These are phyloP conservation scores for Sebastolobus alascanus DNA, from an alignment of 2,797 vertebrate species.

Conservation along the genomic window DNA sequence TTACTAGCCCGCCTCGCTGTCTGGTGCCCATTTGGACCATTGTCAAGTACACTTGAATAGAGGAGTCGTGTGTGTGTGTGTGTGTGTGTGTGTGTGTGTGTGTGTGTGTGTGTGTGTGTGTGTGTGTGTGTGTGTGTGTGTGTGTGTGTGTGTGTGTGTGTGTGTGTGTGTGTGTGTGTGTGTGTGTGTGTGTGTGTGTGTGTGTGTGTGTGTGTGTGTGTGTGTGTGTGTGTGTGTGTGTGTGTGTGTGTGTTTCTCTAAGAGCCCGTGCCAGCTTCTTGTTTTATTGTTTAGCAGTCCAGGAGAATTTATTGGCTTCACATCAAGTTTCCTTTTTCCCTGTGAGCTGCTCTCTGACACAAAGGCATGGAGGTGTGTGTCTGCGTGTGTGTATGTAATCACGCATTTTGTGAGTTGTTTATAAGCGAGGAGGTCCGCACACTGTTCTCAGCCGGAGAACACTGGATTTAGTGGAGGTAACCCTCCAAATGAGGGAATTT, in stretches of 20 bases:
- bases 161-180: constrained; percentile 1
- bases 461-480: constrained; percentile 14
- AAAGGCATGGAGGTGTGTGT: constrained; percentile 36
- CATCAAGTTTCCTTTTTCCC: constrained; percentile 65
- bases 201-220: constrained; percentile 23
- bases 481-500: constrained; percentile 28
- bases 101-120: constrained; percentile 3
- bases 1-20: constrained; percentile 45
- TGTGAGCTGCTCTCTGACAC: constrained; percentile 34
- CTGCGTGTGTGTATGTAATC: constrained; percentile 18
- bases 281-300: constrained; percentile 68
- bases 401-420: constrained; percentile 23
- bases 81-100: constrained; percentile 2
- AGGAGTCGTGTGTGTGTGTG: constrained; percentile 19
- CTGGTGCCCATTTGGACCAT: constrained; percentile 64
- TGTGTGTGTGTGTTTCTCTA: constrained; percentile 33
- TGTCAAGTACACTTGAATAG: constrained; percentile 60
- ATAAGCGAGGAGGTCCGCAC: constrained; percentile 10
- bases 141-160: constrained; percentile 10
- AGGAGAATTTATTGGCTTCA: constrained; percentile 60
- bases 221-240: constrained; percentile 18
- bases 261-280: constrained; percentile 62
- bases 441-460: constrained; percentile 14
- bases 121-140: background rate
- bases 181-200: constrained; percentile 20